Evolutionary conservation across 2,797 vertebrate species (phyloP).

Genomic region (Ptychobarbus kaznakovi): DNA sequence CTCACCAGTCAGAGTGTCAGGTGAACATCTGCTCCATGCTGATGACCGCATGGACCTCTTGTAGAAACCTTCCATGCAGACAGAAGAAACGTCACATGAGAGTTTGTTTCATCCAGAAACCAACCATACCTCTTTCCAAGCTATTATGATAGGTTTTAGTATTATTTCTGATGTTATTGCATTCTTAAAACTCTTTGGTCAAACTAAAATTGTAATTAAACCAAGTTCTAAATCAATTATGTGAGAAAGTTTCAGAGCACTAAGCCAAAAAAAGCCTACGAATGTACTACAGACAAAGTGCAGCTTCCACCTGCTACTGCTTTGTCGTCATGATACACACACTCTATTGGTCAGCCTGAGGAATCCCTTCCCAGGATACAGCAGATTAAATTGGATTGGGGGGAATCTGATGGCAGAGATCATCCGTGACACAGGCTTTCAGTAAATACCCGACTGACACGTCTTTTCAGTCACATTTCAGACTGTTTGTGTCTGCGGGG

Average conservation of each 20-base stretch:
- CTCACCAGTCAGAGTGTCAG: constrained; percentile 19
- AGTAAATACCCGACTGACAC: constrained; percentile 24
- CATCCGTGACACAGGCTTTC: constrained; percentile 59
- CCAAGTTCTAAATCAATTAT: neutral
- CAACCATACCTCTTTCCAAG: neutral
- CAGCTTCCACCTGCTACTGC: neutral
- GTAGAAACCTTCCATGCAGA: neutral
- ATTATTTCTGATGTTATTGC: neutral
- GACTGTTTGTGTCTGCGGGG: neutral
- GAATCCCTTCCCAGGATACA: constrained; percentile 58
- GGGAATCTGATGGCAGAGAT: constrained; percentile 67
- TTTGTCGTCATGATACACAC: neutral
- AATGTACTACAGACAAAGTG: constrained; percentile 6
- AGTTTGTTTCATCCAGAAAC: neutral
- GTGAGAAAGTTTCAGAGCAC: neutral
- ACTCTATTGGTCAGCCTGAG: constrained; percentile 36
- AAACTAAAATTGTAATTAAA: neutral
- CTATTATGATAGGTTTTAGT: neutral
- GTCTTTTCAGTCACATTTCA: constrained; percentile 33
- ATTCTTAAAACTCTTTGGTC: neutral
- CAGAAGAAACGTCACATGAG: neutral
- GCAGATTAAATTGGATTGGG: constrained; percentile 74
- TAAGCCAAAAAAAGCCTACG: neutral
- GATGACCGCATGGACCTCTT: constrained; percentile 3
- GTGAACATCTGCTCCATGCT: neutral